These are phyloP conservation scores for Paraplagusia blochii DNA, from an alignment of 2,113 vertebrate genomes.

Conservation along the genomic window DNA sequence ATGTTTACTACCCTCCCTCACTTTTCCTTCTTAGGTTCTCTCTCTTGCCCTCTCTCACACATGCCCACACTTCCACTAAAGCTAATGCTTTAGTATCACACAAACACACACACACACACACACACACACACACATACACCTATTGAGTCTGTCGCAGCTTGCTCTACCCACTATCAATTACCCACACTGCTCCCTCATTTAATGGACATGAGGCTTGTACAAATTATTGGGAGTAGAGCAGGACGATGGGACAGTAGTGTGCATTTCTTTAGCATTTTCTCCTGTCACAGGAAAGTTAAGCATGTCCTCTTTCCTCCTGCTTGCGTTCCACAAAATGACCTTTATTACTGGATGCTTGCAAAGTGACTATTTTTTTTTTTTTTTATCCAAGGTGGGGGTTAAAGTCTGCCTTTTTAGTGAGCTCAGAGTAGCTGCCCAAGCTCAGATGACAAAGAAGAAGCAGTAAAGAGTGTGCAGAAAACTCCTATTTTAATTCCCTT, in stretches of 20 bases:
- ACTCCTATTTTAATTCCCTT: background rate
- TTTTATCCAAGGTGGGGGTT: constrained; percentile 53
- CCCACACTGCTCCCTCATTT: constrained; percentile 43
- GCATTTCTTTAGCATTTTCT: constrained; percentile 31
- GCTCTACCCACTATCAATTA: constrained; percentile 56
- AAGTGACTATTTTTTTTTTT: constrained; percentile 55
- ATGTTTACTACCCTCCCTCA: constrained; percentile 38
- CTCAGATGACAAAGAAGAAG: background rate
- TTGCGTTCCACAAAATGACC: constrained; percentile 58
- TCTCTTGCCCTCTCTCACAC: constrained; percentile 38
- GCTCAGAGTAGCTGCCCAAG: constrained; percentile 34
- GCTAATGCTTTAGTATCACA: constrained; percentile 19
- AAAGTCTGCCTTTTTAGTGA: constrained; percentile 43
- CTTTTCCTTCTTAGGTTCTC: constrained; percentile 20
- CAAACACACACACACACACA: too few species aligned
- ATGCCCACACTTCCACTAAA: constrained; percentile 31
- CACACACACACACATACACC: constrained; percentile 35
- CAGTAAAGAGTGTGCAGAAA: too few species aligned
- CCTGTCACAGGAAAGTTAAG: constrained; percentile 41
- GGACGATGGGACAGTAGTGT: constrained; percentile 35
- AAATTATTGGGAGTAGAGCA: constrained; percentile 39
- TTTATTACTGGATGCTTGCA: constrained; percentile 50
- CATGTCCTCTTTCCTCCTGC: constrained; percentile 39
- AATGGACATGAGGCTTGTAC: constrained; percentile 43
- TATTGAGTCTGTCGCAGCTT: constrained; percentile 44